Percentiles rank a stretch among this genome's conserved stretches.
These are phyloP conservation scores for Pseudochaenichthys georgianus DNA, from an alignment of 2,797 vertebrate species.

Conservation along the genomic window DNA sequence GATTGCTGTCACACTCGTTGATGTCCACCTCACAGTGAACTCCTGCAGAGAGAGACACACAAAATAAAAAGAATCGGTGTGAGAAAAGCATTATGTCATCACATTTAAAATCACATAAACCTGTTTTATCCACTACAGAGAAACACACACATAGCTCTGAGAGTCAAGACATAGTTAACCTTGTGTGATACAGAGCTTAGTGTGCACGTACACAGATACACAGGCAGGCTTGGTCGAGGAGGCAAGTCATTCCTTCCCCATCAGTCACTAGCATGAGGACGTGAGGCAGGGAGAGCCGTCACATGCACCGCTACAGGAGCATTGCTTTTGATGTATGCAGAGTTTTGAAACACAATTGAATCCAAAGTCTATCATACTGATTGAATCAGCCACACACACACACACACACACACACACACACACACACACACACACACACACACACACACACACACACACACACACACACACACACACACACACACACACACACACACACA, in stretches of 20 bases:
- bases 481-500: too few species aligned
- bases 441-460: constrained; percentile 44
- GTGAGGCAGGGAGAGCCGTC: constrained; percentile 14
- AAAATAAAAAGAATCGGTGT: too few species aligned
- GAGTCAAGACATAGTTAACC: constrained; percentile 5
- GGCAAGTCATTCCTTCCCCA: neutral
- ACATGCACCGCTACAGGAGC: neutral
- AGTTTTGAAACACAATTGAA: constrained; percentile 28
- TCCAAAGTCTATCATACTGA: constrained; percentile 19
- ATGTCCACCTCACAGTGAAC: constrained; percentile 89
- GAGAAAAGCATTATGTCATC: neutral
- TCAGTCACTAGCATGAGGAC: constrained; percentile 39
- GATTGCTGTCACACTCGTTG: constrained; percentile 90
- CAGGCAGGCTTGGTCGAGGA: neutral
- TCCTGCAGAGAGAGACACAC: constrained; percentile 80
- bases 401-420: constrained; percentile 1
- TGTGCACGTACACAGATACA: neutral
- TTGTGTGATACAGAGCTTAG: constrained; percentile 15
- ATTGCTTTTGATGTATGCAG: constrained; percentile 12
- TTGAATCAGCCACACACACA: constrained; percentile 21
- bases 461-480: constrained; percentile 43
- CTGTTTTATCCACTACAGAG: neutral
- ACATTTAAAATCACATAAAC: neutral
- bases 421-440: constrained; percentile 35
- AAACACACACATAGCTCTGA: neutral